Evolutionary conservation across 2,113 vertebrate species (phyloP), one percentile per base, ranked within the genome.

Genomic region (Anhinga anhinga): DNA sequence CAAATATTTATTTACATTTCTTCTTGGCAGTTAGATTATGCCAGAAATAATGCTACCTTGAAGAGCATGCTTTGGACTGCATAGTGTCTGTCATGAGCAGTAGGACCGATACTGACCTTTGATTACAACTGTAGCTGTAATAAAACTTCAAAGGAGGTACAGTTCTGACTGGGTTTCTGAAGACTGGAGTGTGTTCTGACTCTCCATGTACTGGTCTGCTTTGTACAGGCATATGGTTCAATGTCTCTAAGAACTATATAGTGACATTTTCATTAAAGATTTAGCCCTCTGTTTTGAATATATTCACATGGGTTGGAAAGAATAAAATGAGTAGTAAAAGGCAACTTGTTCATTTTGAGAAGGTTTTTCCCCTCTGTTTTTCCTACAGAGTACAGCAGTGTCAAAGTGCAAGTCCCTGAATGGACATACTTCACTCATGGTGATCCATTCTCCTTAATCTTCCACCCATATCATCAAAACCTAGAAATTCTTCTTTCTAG

Each of bases 1-100:
- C 69, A 95, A 94, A 93, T 95, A 92, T 94, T 96, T 95, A 92
- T 94, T 96, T 91, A 34, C 83, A 2, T 73, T 94, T 88, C 83
- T 89, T 84, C 69, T 76, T 89, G 77, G 91, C 86, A 76, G 86
- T 13, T 6, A n/a, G 58, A 27, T 45, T 42, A 25, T 91, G 29
- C 63, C 61, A 63, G 93, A 89, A 93, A 25, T 62, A 89, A 62
- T 14, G 42, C 59, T 63, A 8, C 67, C 67, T 62, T 81, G 55
- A 59, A 70, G 49, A 83, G 11, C 49, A 14, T 2, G 0, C n/a
- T 62, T 88, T 61, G 66, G 59, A n/a, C 69, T 88, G 9, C 45
- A 27, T 27, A 16, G 22, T 49, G 42, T 49, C n/a, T 49, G 42
- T 49, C n/a, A 9, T 13, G 29, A 71, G 26, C 77, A 47, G 49